Evolutionary conservation across 2,888 invertebrate species (phyloP).

Genomic region (Caenorhabditis parvicauda): DNA sequence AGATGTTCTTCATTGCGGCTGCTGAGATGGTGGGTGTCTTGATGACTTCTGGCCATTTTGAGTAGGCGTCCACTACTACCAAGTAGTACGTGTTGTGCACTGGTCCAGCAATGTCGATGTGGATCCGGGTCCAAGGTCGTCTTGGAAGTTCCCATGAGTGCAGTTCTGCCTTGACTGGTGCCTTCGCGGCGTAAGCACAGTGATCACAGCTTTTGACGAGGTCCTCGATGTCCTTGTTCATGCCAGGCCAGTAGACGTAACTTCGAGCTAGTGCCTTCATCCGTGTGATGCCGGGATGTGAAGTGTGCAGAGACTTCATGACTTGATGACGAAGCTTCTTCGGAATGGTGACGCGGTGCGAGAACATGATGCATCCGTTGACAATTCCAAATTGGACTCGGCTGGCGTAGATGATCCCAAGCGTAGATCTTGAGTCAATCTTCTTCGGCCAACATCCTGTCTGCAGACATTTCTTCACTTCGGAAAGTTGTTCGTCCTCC

Average conservation of each 20-base stretch:
- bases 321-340: slow-evolving; percentile 19
- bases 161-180: slow-evolving; percentile 10
- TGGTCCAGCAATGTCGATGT: slow-evolving; percentile 65
- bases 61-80: slow-evolving; percentile 63
- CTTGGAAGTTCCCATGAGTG: slow-evolving; percentile 23
- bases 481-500: too few species aligned
- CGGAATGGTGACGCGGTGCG: slow-evolving; percentile 48
- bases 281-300: slow-evolving; percentile 45
- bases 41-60: slow-evolving; percentile 64
- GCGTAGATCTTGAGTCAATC: too few species aligned
- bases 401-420: too few species aligned
- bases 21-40: slow-evolving; percentile 9
- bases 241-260: slow-evolving; percentile 50
- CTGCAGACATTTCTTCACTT: too few species aligned
- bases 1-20: slow-evolving; percentile 1
- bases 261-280: slow-evolving; percentile 48
- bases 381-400: too few species aligned
- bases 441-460: too few species aligned
- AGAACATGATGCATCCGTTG: slow-evolving; percentile 43
- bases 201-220: slow-evolving; percentile 24
- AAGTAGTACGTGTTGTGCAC: slow-evolving; percentile 34
- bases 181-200: slow-evolving; percentile 26
- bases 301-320: slow-evolving; percentile 47
- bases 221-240: slow-evolving; percentile 26
- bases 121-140: slow-evolving; percentile 61